Base-by-base conservation (phyloP, 1,140 invertebrate genomes). In the Berghia stephanieae region DNA sequence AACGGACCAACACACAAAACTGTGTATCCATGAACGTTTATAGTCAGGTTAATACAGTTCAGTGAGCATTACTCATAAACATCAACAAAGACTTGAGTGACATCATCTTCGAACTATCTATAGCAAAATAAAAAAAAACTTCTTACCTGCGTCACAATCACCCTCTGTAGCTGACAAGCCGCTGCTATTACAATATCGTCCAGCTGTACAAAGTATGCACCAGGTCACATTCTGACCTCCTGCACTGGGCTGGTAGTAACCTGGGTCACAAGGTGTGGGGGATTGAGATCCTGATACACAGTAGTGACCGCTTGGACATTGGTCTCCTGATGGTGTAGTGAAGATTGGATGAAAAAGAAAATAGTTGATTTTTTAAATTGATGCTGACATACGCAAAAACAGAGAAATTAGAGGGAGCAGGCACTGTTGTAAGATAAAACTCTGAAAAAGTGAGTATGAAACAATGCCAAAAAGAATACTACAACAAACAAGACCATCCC, bases 141-240 rank as follows among this genome's bases (percentile, higher is more conserved):
- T n/a, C 82, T 18, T 55, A 86, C 86, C 86, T 80, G 81, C 78
- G 73, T 81, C 77, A 82, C 86, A 87, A 16, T 79, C 44, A 38
- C 86, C 86, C 66, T 84, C 81, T 10, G 83, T 79, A 1, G 80
- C 69, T 0, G 79, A 49, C 10, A 87, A 77, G 42, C 85, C 86
- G 31, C 80, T 83, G 16, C 79, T 73, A 66, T 84, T 84, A 78
- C 86, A 87, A 77, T 83, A 87, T 31, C 79, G 82, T 16, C 86
- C 86, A 24, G 84, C 80, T 1, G 86, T 87, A 79, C 86, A 87
- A 10, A 75, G 21, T 18, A 86, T 77, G 80, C 86, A 87, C 79
- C 83, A 86, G 21, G 83, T 74, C 0, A 76, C 16, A 70, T 86
- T 85, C 71, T 83, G 69, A 31, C 83, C 85, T 10, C 78, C 71